Percentiles rank a stretch among this genome's conserved stretches.
Conservation (phyloP, 92 coral and sea anemone species). For the Metridium senile region DNA sequence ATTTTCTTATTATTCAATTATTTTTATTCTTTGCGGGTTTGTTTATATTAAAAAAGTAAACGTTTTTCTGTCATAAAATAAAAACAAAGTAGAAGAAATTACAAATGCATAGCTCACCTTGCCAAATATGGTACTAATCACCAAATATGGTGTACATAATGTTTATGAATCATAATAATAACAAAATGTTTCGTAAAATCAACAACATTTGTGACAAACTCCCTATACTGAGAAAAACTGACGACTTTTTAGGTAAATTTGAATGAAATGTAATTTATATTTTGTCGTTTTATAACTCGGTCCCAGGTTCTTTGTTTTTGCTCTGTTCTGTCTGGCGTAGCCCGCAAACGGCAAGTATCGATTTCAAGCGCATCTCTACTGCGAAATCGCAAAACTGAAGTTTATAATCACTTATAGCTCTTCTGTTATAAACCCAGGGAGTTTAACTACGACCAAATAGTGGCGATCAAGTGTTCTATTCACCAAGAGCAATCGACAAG, state of each 20-base stretch:
- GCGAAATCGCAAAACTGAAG: slow-evolving; percentile 1
- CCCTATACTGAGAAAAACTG: neutral
- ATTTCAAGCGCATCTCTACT: neutral
- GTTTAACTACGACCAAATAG: neutral
- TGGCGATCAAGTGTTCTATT: neutral
- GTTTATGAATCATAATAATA: too few species aligned
- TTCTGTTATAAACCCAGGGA: neutral
- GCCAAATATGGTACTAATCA: too few species aligned
- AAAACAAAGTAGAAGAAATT: too few species aligned
- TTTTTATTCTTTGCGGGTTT: neutral
- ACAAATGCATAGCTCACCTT: too few species aligned
- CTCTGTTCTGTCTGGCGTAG: slow-evolving; percentile 3
- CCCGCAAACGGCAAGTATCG: slow-evolving; percentile 1
- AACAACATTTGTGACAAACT: too few species aligned
- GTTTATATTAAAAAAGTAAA: neutral
- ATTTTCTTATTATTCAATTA: neutral
- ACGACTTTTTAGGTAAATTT: too few species aligned
- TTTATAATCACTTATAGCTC: neutral
- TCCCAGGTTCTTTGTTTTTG: neutral
- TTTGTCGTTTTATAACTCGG: neutral
- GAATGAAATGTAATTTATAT: too few species aligned
- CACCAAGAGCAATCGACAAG: slow-evolving; percentile 13
- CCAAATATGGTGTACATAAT: too few species aligned
- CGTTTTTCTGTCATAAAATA: too few species aligned
- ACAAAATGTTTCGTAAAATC: too few species aligned